Evolutionary conservation across 2,888 invertebrate genomes (phyloP), one percentile per base, ranked within the genome.

Genomic region (Tortricodes alternella): DNA sequence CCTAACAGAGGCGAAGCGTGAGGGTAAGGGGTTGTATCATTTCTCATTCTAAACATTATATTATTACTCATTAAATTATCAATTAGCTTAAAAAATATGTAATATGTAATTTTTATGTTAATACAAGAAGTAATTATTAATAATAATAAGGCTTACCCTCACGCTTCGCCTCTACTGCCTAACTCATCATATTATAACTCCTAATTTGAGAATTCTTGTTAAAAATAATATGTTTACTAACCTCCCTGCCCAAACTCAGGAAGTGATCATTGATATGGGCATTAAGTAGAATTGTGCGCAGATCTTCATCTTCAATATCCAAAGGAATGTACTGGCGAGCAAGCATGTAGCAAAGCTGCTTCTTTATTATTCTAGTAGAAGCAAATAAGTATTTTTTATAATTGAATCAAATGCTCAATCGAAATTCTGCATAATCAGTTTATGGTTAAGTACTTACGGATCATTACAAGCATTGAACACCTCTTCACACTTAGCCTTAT

Each of bases 341-440:
- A 53, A 99, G 92, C 94, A 99, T 97, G 78, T 97, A 99, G 9
- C 99, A 98, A 75, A 99, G 88, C 80, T 99, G 99, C 79, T 97
- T 98, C 77, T 97, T 95, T 50, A 96, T 89, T 16, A 95, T 92
- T 52, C 96, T 97, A 77, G 27, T 91, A 86, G 59, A 65, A 55
- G 60, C 62, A 29, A 53, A 48, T n/a, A n/a, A n/a, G n/a, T n/a
- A n/a, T n/a, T n/a, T n/a, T n/a, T n/a, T n/a, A n/a, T n/a, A n/a
- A n/a, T n/a, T n/a, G n/a, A n/a, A n/a, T 35, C 9, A 13, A 9
- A 48, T 29, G 35, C 9, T 34, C 49, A 41, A 46, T 44, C 21
- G 16, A n/a, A n/a, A n/a, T n/a, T n/a, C n/a, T n/a, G n/a, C n/a
- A n/a, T n/a, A n/a, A n/a, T n/a, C 11, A 32, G 1, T 46, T 27